These are phyloP conservation scores for Sphecodes monilicornis DNA, from an alignment of 2,888 invertebrate genomes.

Conservation along the genomic window DNA sequence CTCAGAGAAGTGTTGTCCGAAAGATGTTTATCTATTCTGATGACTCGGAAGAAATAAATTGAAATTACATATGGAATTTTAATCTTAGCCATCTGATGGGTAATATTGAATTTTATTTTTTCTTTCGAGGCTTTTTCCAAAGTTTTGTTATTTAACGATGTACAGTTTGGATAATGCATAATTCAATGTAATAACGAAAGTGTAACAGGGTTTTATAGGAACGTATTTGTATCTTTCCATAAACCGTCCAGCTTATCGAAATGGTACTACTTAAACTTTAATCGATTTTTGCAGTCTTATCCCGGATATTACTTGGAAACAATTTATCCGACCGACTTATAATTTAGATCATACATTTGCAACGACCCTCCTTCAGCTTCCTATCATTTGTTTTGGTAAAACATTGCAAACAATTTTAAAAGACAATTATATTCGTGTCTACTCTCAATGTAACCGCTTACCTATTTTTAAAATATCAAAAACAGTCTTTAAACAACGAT, in stretches of 20 bases:
- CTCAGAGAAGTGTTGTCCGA: background rate
- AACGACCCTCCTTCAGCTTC: background rate
- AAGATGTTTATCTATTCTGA: background rate
- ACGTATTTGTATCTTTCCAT: conserved; percentile 5
- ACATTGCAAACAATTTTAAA: too few relatives aligned
- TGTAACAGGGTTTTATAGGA: background rate
- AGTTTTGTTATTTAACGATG: background rate
- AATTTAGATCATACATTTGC: background rate
- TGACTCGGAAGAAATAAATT: background rate
- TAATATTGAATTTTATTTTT: too few relatives aligned
- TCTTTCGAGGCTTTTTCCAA: background rate
- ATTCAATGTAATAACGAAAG: background rate
- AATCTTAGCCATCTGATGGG: background rate
- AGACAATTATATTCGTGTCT: too few relatives aligned
- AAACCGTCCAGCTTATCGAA: conserved; percentile 2
- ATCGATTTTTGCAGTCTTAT: conserved; percentile 2
- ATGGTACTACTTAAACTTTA: conserved; percentile 3
- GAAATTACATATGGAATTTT: background rate
- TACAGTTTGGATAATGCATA: background rate
- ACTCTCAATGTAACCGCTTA: too few relatives aligned
- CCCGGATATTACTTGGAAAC: background rate
- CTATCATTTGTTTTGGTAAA: too few relatives aligned
- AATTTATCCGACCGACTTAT: conserved; percentile 3
- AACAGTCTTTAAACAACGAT: too few relatives aligned
- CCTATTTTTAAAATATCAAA: too few relatives aligned